Percentiles rank a stretch among this genome's conserved stretches.
Evolutionary conservation across 2,888 invertebrate genomes (phyloP).

Genomic region (Anodontia alba): DNA sequence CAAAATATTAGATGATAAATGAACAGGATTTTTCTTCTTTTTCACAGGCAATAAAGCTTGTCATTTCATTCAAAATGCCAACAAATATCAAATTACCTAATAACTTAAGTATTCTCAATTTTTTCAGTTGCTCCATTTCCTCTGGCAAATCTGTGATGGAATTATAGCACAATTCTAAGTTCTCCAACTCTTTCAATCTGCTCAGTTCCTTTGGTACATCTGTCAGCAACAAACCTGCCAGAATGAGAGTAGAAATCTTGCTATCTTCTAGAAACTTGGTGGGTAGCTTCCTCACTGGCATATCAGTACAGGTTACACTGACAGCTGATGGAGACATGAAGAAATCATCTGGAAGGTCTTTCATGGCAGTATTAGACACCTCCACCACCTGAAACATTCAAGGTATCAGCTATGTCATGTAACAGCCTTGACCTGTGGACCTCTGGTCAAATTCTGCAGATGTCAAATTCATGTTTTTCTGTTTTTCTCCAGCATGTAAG

Average conservation of each 20-base stretch:
- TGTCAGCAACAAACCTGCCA: conserved; percentile 72
- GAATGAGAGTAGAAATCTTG: conserved; percentile 65
- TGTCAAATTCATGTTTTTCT: too few relatives aligned
- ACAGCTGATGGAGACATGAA: conserved; percentile 55
- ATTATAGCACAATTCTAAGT: conserved; percentile 75
- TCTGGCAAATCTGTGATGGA: conserved; percentile 75
- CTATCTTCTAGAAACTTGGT: conserved; percentile 60
- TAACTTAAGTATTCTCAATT: conserved; percentile 52
- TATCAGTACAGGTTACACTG: conserved; percentile 47
- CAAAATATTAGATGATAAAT: too few relatives aligned
- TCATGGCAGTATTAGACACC: conserved; percentile 62
- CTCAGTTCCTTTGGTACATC: conserved; percentile 72
- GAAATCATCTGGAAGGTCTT: conserved; percentile 67
- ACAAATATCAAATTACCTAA: too few relatives aligned
- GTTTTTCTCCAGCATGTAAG: too few relatives aligned
- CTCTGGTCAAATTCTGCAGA: too few relatives aligned
- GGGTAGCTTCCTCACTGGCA: conserved; percentile 68
- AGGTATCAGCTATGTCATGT: too few relatives aligned
- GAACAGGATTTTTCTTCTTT: too few relatives aligned
- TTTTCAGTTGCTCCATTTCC: conserved; percentile 66
- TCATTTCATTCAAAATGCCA: too few relatives aligned
- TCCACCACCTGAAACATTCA: conserved; percentile 60
- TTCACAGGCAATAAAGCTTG: too few relatives aligned
- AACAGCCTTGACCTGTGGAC: conserved; percentile 43
- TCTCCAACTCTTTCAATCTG: conserved; percentile 62